Base-by-base conservation (phyloP, 2,797 vertebrate genomes). In the Scleropages formosus region DNA sequence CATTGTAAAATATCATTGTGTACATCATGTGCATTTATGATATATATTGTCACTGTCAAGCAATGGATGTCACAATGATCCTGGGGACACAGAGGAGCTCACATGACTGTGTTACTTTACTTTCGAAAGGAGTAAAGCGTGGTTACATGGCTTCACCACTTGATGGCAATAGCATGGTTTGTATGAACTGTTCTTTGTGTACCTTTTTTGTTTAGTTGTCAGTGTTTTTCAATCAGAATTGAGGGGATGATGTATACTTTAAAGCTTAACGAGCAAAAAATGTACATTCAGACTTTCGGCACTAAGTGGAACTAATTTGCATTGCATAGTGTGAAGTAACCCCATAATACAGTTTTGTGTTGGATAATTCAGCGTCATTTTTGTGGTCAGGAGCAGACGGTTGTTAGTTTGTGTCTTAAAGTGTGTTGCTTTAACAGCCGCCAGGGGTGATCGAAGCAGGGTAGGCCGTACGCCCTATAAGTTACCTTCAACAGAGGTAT, bases 131-230 rank as follows among this genome's bases (percentile, higher is more conserved):
- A 4, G 1, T 61, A 9, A 2, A 22, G 59, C 3, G 83, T 81
- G 72, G 78, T 78, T 20, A 63, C 47, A 26, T 1, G 0, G 7
- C 8, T 12, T 8, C 13, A 11, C 78, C 89, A 85, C 85, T 82
- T 87, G 90, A 84, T 90, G 89, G 87, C 78, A 47, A 73, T 64
- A 85, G 80, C 81, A 75, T 58, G 26, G 51, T 31, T 66, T 66
- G 46, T 51, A 46, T 62, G n/a, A 24, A 62, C 31, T 39, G 31
- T n/a, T n/a, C n/a, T n/a, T 39, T 64, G 8, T 63, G 24, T 31
- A 22, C 2, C 3, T 24, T 24, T 69, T 56, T 71, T 71, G 46
- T 51, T 70, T 15, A 16, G 13, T 27, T 56, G 4, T 16, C 4
- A 56, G 8, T 58, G 10, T 27, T 72, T 27, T 27, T 72, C 49